A percentile compares a stretch with the other conserved stretches of the same genome.
Conservation (phyloP, 2,113 vertebrate genomes). For the Oncorhynchus mykiss region DNA sequence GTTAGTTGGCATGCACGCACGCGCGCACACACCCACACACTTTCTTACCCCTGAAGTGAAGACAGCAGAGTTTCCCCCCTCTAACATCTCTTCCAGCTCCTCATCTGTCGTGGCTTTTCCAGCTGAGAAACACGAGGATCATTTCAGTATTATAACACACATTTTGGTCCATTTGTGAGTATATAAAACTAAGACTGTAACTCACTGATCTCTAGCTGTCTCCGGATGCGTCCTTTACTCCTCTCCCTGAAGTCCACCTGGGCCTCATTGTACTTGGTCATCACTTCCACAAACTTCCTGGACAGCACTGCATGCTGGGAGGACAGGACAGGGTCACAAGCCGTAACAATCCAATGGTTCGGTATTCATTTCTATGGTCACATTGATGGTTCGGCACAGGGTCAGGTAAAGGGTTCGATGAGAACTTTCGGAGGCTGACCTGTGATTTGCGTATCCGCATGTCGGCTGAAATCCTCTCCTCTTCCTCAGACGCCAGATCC, state of each 20-base stretch:
- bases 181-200: constrained; percentile 9
- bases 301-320: constrained; percentile 90
- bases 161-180: not conserved
- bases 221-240: constrained; percentile 96
- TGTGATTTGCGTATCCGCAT: constrained; percentile 96
- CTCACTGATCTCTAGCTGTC: constrained; percentile 95
- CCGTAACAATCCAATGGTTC: not conserved
- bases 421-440: constrained; percentile 62
- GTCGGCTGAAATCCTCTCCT: constrained; percentile 86
- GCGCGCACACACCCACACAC: not conserved
- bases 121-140: constrained; percentile 65
- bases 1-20: no score
- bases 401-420: not conserved
- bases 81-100: constrained; percentile 96
- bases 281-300: constrained; percentile 96
- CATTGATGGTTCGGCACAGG: not conserved
- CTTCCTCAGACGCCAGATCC: constrained; percentile 85
- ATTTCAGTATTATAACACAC: not conserved
- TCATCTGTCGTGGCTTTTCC: constrained; percentile 93
- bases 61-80: constrained; percentile 90
- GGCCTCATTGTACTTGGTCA: constrained; percentile 97
- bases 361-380: not conserved
- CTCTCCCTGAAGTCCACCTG: constrained; percentile 97
- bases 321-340: not conserved
- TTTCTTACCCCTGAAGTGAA: constrained; percentile 90